These are phyloP conservation scores for Odobenus rosmarus DNA, from an alignment of 2,113 vertebrate genomes.

Conservation along the genomic window DNA sequence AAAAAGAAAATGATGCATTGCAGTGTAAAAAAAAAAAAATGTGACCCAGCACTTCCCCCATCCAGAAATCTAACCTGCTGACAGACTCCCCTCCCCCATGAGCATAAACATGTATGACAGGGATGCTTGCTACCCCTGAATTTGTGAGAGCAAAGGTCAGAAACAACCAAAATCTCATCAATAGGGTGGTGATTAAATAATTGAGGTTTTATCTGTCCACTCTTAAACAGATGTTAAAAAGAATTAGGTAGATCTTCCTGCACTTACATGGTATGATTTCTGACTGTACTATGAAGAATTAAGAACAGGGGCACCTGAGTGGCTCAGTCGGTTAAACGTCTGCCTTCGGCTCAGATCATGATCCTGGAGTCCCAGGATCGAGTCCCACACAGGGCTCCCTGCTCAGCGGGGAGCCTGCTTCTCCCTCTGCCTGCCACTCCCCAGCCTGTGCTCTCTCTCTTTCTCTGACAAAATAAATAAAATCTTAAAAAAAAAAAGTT, in stretches of 20 bases:
- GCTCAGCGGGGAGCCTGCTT: too few relatives aligned
- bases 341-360: too few relatives aligned
- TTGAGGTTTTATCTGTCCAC: rapidly evolving
- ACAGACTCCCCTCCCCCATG: rapidly evolving
- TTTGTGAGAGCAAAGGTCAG: neutral
- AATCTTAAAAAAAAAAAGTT: neutral
- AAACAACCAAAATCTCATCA: neutral
- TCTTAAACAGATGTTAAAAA: neutral
- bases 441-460: too few relatives aligned
- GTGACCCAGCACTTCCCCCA: neutral
- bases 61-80: neutral
- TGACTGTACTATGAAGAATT: neutral
- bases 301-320: neutral
- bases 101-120: neutral
- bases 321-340: neutral
- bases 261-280: neutral
- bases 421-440: too few relatives aligned
- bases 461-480: too few relatives aligned
- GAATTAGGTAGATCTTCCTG: too few relatives aligned
- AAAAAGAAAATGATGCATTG: neutral
- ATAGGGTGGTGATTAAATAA: neutral
- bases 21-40: neutral
- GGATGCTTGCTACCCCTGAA: rapidly evolving
- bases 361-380: neutral
- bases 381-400: neutral